Evolutionary conservation across 2,797 vertebrate species (phyloP).

Genomic region (Brotula barbata): DNA sequence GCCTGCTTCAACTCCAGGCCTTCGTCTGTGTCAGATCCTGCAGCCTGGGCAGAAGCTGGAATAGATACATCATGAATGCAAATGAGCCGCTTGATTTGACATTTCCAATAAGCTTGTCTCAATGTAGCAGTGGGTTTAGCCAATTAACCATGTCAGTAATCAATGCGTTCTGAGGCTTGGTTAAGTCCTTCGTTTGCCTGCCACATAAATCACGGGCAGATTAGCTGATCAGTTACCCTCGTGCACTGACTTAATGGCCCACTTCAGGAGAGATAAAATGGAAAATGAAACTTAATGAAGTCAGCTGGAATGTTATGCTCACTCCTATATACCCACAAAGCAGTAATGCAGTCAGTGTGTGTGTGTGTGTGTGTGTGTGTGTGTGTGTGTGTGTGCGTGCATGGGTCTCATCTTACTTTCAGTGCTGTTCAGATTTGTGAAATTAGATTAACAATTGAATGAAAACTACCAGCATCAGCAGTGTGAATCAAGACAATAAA

Average conservation of each 20-base stretch:
- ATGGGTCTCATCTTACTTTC: too few species aligned
- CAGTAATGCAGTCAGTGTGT: constrained; percentile 32
- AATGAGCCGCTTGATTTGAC: constrained; percentile 82
- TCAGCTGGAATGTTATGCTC: constrained; percentile 64
- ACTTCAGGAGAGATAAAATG: constrained; percentile 78
- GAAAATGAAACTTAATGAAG: constrained; percentile 82
- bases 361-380: too few species aligned
- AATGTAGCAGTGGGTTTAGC: constrained; percentile 79
- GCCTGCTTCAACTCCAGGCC: constrained; percentile 52
- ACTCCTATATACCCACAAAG: constrained; percentile 44
- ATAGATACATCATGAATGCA: constrained; percentile 83
- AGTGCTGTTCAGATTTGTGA: constrained; percentile 22
- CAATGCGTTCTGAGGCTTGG: constrained; percentile 76
- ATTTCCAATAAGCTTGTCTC: constrained; percentile 84
- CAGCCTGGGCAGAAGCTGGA: constrained; percentile 74
- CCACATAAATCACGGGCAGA: constrained; percentile 83
- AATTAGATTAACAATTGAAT: constrained; percentile 23
- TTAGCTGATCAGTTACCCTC: constrained; percentile 82
- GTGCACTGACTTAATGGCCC: constrained; percentile 76
- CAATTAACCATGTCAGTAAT: constrained; percentile 85
- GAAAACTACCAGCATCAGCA: constrained; percentile 10
- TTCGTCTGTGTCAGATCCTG: constrained; percentile 67
- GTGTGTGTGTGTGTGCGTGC: too few species aligned
- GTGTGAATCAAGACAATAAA: too few species aligned
- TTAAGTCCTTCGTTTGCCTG: constrained; percentile 76